phyloP scores from a whole-genome alignment of 2,888 invertebrate genomes.

The Euzetes globulus region DNA sequence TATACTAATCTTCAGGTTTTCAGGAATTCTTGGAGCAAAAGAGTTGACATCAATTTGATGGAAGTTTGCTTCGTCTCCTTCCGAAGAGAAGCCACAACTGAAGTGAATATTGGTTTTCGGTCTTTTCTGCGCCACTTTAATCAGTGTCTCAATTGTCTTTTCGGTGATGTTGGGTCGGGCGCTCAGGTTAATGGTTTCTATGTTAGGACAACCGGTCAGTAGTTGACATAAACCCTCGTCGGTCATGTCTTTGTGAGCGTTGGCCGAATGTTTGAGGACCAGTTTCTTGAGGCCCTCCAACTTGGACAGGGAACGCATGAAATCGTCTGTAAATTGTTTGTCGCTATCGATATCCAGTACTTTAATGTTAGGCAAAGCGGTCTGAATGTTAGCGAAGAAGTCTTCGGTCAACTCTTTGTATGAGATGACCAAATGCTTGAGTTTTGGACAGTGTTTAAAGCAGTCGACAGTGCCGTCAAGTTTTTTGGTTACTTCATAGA shows the following conservation, averaged over 20 bases:
- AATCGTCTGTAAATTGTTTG: not conserved
- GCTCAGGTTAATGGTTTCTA: not conserved
- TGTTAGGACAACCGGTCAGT: not conserved
- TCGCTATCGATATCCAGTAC: slow-evolving; percentile 14
- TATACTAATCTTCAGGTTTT: slow-evolving; percentile 17
- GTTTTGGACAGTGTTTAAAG: not conserved
- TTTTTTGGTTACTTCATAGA: slow-evolving; percentile 18
- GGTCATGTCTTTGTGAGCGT: slow-evolving; percentile 6
- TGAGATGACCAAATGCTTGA: slow-evolving; percentile 4
- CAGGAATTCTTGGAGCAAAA: slow-evolving; percentile 4
- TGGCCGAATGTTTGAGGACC: not conserved
- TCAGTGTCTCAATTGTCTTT: not conserved
- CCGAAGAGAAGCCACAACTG: not conserved
- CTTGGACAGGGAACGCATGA: not conserved
- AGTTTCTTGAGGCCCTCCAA: not conserved
- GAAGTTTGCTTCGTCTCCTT: slow-evolving; percentile 13
- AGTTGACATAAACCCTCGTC: not conserved
- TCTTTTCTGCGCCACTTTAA: not conserved
- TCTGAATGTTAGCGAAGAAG: slow-evolving; percentile 6
- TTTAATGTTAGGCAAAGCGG: slow-evolving; percentile 2
- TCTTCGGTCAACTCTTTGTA: slow-evolving; percentile 18
- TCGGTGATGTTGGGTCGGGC: slow-evolving; percentile 1
- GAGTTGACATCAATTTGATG: not conserved
- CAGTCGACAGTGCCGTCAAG: slow-evolving; percentile 10
- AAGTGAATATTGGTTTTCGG: slow-evolving; percentile 20